Percentiles rank a stretch among this genome's conserved stretches.
Conservation (phyloP, 2,797 vertebrate genomes). For the Neomorphus geoffroyi region DNA sequence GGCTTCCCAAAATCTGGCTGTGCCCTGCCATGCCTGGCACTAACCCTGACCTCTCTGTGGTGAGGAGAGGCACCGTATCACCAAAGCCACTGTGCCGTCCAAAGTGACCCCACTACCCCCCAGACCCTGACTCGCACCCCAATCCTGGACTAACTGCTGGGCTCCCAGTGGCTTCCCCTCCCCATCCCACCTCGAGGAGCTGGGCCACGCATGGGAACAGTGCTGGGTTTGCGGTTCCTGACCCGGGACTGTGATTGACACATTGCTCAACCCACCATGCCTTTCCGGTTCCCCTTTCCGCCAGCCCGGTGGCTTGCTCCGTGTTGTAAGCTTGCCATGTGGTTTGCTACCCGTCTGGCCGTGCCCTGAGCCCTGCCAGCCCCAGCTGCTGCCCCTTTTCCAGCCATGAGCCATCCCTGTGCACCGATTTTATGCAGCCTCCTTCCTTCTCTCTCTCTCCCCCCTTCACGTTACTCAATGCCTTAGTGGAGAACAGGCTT, state of each 20-base stretch:
- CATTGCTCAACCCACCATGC: constrained; percentile 74
- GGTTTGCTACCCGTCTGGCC: not conserved
- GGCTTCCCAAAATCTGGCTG: not conserved
- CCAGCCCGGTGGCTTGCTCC: not conserved
- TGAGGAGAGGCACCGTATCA: accelerated
- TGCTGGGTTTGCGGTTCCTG: constrained; percentile 63
- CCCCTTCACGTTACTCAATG: not conserved
- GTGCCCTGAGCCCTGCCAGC: not conserved
- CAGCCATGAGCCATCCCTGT: not conserved
- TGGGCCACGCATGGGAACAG: not conserved
- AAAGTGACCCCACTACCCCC: accelerated
- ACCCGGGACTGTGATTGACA: constrained; percentile 66
- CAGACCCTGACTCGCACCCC: accelerated
- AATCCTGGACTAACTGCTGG: accelerated
- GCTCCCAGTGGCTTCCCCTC: not conserved
- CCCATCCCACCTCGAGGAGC: not conserved
- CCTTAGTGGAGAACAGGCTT: not conserved
- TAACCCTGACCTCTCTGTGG: accelerated
- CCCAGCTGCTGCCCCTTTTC: not conserved
- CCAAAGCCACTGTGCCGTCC: not conserved
- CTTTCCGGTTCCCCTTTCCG: constrained; percentile 73
- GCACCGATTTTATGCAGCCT: not conserved
- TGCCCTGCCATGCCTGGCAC: accelerated
- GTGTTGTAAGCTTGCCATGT: not conserved
- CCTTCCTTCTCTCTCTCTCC: not conserved